Conservation (phyloP, 2,113 vertebrate genomes). For the Odontophorus gujanensis region DNA sequence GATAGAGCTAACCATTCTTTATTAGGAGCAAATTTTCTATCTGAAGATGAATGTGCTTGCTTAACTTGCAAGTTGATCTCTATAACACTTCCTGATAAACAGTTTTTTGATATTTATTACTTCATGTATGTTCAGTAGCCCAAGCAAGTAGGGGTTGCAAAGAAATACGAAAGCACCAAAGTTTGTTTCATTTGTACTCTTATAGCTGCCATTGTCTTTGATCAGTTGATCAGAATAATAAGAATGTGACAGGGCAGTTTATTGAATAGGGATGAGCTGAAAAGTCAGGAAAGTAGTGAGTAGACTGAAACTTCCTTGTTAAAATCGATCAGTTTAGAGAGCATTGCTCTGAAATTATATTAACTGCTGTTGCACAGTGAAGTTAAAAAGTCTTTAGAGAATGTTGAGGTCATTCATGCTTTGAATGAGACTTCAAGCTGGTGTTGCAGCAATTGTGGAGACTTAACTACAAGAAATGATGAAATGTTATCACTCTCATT, state of each 20-base stretch:
- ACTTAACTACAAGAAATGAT: neutral
- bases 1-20: neutral
- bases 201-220: constrained; percentile 49
- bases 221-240: constrained; percentile 58
- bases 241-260: constrained; percentile 42
- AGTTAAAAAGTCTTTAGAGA: constrained; percentile 9
- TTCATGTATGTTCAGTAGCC: constrained; percentile 38
- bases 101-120: constrained; percentile 54
- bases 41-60: constrained; percentile 16
- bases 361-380: neutral
- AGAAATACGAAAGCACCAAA: constrained; percentile 20
- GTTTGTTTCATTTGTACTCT: constrained; percentile 42
- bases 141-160: constrained; percentile 33
- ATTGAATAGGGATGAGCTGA: constrained; percentile 38
- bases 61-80: constrained; percentile 37
- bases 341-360: constrained; percentile 6
- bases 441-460: neutral
- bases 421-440: constrained; percentile 6
- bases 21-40: constrained; percentile 3
- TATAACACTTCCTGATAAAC: constrained; percentile 30
- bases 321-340: constrained; percentile 21
- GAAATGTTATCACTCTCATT: neutral
- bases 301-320: constrained; percentile 9
- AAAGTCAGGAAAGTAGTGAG: constrained; percentile 28
- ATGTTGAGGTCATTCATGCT: neutral